These are phyloP conservation scores for zebrafish (Danio rerio) DNA, from an alignment of 2,113 vertebrate species.

Conservation along the genomic window GRCz12tu NC_133176.1:12463501-12464000, in stretches of 20 bases:
- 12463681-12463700: neutral
- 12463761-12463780: neutral
- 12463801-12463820: neutral
- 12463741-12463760: neutral
- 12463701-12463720: neutral
- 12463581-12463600: conserved; percentile 30
- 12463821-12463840: too few relatives aligned
- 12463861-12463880: too few relatives aligned
- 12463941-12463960: too few relatives aligned
- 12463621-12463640: neutral
- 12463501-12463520: conserved; percentile 12
- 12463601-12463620: conserved; percentile 40
- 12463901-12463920: too few relatives aligned
- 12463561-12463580: neutral
- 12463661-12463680: conserved; percentile 30
- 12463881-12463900: too few relatives aligned
- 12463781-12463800: neutral
- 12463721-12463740: conserved; percentile 1
- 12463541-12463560: conserved; percentile 13
- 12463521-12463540: conserved; percentile 12
- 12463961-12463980: too few relatives aligned
- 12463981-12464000: too few relatives aligned
- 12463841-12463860: too few relatives aligned
- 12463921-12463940: too few relatives aligned
- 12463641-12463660: conserved; percentile 9